Evolutionary conservation across 2,888 invertebrate genomes (phyloP).

Genomic region (Drosophila rellima): DNA sequence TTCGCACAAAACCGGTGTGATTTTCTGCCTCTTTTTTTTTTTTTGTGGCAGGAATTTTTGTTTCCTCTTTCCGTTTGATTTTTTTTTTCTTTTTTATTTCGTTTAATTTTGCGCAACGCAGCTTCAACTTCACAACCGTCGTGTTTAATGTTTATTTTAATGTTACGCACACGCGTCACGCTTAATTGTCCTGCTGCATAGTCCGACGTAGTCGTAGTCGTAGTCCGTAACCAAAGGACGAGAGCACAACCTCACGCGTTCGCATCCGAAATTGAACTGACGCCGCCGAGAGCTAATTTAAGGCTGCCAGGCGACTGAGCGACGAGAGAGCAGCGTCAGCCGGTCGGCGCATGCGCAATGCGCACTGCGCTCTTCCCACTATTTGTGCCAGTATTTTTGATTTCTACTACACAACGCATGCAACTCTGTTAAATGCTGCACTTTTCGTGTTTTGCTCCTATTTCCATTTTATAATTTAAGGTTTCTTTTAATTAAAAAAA

Average conservation of each 20-base stretch:
- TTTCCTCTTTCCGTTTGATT: slow-evolving; percentile 18
- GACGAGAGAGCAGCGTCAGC: slow-evolving; percentile 3
- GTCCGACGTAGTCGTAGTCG: slow-evolving; percentile 13
- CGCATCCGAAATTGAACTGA: slow-evolving; percentile 61
- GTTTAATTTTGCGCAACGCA: slow-evolving; percentile 33
- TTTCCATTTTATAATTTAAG: too few relatives aligned
- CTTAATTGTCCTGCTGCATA: slow-evolving; percentile 76
- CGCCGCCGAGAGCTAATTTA: slow-evolving; percentile 66
- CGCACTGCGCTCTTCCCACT: slow-evolving; percentile 52
- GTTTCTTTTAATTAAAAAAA: too few relatives aligned
- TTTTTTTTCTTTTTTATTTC: slow-evolving; percentile 13
- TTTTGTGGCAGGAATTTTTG: slow-evolving; percentile 29
- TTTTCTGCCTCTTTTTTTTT: slow-evolving; percentile 5
- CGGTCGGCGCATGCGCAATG: slow-evolving; percentile 58
- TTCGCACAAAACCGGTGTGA: slow-evolving; percentile 49
- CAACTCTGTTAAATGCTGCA: slow-evolving; percentile 34
- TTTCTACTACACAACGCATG: slow-evolving; percentile 10
- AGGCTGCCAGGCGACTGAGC: slow-evolving; percentile 27
- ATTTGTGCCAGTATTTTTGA: slow-evolving; percentile 44
- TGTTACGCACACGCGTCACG: slow-evolving; percentile 81
- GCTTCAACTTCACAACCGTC: slow-evolving; percentile 47
- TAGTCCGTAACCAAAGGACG: slow-evolving; percentile 14
- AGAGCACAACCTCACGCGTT: slow-evolving; percentile 55
- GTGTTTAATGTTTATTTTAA: slow-evolving; percentile 67
- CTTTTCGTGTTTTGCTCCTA: too few relatives aligned